Percentiles rank a stretch among this genome's conserved stretches.
phyloP scores from a whole-genome alignment of 2,888 invertebrate genomes.

The Melolontha melolontha region DNA sequence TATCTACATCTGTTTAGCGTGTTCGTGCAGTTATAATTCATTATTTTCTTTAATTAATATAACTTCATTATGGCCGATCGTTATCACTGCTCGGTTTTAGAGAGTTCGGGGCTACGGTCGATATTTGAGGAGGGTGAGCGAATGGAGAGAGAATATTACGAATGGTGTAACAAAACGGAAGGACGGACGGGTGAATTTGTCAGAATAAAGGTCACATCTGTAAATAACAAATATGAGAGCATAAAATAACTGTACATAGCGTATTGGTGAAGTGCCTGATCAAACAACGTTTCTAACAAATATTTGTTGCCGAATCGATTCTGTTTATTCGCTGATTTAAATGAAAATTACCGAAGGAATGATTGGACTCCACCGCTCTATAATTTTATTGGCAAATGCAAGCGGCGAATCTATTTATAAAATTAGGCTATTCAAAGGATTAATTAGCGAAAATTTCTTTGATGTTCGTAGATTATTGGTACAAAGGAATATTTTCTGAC shows the following conservation, averaged over 20 bases:
- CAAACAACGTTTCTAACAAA: conserved; percentile 23
- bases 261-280: conserved; percentile 22
- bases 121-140: not conserved
- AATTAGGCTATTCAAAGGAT: conserved; percentile 9
- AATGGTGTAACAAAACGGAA: conserved; percentile 24
- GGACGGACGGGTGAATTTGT: conserved; percentile 19
- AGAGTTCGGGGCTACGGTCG: not conserved
- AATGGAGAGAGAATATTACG: conserved; percentile 9
- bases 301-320: conserved; percentile 25
- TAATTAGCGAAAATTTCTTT: conserved; percentile 14
- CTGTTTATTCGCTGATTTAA: conserved; percentile 29
- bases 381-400: conserved; percentile 11
- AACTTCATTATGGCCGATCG: conserved; percentile 26
- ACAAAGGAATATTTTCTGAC: too few relatives aligned
- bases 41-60: conserved; percentile 36
- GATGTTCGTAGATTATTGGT: not conserved
- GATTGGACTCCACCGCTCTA: conserved; percentile 19
- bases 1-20: conserved; percentile 29
- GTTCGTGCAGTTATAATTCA: conserved; percentile 31
- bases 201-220: conserved; percentile 27
- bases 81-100: conserved; percentile 26
- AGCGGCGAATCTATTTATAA: conserved; percentile 14
- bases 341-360: conserved; percentile 34
- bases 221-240: conserved; percentile 24
- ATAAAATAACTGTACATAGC: conserved; percentile 12